A percentile compares a stretch with the other conserved stretches of the same genome.
Evolutionary conservation across 2,113 vertebrate genomes (phyloP).

Genomic region (Irena cyanogastra): DNA sequence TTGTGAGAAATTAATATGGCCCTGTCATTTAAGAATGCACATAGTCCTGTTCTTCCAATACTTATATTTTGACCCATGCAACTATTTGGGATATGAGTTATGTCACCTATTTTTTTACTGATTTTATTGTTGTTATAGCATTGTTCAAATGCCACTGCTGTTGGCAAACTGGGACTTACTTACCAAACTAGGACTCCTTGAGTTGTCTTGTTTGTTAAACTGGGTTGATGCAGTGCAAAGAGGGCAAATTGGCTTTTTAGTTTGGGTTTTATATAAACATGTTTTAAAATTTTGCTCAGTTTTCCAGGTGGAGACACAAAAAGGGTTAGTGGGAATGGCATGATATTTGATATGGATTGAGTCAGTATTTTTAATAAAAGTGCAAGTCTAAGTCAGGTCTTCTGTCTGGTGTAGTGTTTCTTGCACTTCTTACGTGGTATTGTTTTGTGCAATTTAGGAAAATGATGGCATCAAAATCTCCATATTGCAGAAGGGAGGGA

Average conservation of each 20-base stretch:
- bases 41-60: not conserved
- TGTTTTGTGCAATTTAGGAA: not conserved
- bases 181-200: not conserved
- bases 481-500: not conserved
- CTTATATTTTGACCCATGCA: not conserved
- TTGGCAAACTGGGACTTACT: not conserved
- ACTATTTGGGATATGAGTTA: not conserved
- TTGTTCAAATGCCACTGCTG: not conserved
- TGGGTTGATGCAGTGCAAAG: not conserved
- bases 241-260: not conserved
- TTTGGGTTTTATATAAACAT: not conserved
- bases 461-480: not conserved
- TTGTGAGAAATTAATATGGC: not conserved
- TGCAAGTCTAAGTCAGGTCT: not conserved
- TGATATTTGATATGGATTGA: not conserved
- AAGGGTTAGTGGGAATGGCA: not conserved
- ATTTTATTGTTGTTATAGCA: not conserved
- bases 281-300: not conserved
- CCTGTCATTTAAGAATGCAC: not conserved
- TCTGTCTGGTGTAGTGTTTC: fast-evolving
- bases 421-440: not conserved
- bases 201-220: not conserved
- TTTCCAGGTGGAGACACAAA: not conserved
- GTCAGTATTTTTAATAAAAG: not conserved
- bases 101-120: not conserved